A percentile compares a stretch with the other conserved stretches of the same genome.
Evolutionary conservation across 2,797 vertebrate genomes (phyloP).

Genomic region (Peromyscus attwateri): DNA sequence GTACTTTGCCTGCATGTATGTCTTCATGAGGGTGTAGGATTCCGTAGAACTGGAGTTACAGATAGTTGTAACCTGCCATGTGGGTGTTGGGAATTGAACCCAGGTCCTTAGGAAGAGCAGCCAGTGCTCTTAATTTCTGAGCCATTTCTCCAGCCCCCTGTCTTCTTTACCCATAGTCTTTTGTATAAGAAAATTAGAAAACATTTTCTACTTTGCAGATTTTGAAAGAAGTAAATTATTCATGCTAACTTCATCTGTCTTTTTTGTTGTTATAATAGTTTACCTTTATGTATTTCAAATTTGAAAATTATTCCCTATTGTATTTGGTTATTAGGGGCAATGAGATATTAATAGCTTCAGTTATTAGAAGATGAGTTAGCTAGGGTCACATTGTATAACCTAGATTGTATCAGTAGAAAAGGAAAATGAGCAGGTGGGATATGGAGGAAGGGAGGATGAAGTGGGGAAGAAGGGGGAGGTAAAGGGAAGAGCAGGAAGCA

Average conservation of each 20-base stretch:
- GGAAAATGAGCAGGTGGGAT: not conserved
- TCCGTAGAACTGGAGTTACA: not conserved
- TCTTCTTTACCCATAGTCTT: not conserved
- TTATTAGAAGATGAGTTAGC: not conserved
- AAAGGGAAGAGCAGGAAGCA: not conserved
- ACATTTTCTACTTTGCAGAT: not conserved
- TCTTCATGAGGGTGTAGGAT: not conserved
- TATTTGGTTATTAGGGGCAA: not conserved
- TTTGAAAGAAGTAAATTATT: not conserved
- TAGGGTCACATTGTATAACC: not conserved
- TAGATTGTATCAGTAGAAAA: not conserved
- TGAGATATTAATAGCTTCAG: not conserved
- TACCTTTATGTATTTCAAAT: not conserved
- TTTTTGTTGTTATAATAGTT: not conserved
- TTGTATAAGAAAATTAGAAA: not conserved
- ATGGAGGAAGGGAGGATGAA: too few relatives aligned
- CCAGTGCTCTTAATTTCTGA: not conserved
- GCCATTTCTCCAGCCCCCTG: not conserved
- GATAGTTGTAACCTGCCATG: not conserved
- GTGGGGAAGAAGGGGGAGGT: too few relatives aligned
- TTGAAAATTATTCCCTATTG: not conserved
- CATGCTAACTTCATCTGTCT: not conserved
- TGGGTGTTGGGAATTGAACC: not conserved
- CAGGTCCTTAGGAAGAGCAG: not conserved
- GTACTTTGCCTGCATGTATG: not conserved